Evolutionary conservation across 2,113 vertebrate genomes (phyloP).

Genomic region (Oryzias melastigma): DNA sequence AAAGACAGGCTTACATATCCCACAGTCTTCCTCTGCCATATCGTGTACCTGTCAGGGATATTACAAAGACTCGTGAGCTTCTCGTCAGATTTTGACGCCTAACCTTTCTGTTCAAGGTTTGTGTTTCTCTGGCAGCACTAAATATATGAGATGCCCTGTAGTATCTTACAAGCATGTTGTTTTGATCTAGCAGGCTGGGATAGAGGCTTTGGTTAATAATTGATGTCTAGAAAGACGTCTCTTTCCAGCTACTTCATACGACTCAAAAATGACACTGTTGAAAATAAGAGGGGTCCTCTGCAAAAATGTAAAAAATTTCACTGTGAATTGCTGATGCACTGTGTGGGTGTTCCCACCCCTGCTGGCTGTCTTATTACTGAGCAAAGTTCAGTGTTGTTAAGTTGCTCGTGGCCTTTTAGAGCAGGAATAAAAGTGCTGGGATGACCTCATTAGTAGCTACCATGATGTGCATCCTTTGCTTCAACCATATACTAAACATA

Average conservation of each 20-base stretch:
- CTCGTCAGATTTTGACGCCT: constrained; percentile 62
- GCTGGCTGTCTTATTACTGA: constrained; percentile 53
- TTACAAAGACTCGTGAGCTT: constrained; percentile 64
- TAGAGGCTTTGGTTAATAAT: constrained; percentile 78
- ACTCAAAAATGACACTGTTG: constrained; percentile 73
- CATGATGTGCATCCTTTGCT: constrained; percentile 47
- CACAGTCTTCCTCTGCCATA: constrained; percentile 71
- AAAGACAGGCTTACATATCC: constrained; percentile 71
- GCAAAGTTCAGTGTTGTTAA: constrained; percentile 59
- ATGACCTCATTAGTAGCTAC: constrained; percentile 66
- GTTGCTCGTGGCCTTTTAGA: constrained; percentile 59
- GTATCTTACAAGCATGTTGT: constrained; percentile 68
- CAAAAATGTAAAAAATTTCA: constrained; percentile 40
- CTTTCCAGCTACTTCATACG: constrained; percentile 52
- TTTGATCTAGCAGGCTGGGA: constrained; percentile 74
- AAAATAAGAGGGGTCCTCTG: constrained; percentile 69
- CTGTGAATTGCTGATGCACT: constrained; percentile 72
- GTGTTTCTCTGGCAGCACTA: constrained; percentile 69
- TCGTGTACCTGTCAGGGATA: constrained; percentile 73
- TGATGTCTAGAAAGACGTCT: constrained; percentile 71
- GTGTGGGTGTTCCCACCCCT: constrained; percentile 61
- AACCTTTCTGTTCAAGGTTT: constrained; percentile 71
- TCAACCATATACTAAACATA: constrained; percentile 50
- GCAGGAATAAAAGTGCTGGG: constrained; percentile 30
- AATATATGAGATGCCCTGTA: constrained; percentile 73